Evolutionary conservation across 2,888 invertebrate genomes (phyloP).

Genomic region (Smittia aterrima): DNA sequence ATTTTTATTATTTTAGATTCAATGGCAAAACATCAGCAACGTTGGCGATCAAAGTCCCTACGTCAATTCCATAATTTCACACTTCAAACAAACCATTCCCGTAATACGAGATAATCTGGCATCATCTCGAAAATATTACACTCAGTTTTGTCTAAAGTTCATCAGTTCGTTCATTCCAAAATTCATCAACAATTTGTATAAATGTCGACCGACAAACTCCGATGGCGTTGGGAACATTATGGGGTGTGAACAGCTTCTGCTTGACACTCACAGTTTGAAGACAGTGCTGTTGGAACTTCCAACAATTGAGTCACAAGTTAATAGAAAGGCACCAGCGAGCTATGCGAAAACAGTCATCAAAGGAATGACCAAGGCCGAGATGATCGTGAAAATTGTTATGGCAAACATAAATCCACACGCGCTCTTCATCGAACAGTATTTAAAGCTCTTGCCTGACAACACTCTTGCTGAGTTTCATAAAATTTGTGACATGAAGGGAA

Average conservation of each 20-base stretch:
- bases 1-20: constrained; percentile 59
- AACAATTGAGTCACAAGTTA: constrained; percentile 84
- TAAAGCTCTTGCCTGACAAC: constrained; percentile 85
- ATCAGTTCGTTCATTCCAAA: constrained; percentile 94
- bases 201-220: constrained; percentile 83
- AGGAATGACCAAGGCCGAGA: constrained; percentile 97
- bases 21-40: constrained; percentile 88
- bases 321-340: constrained; percentile 84
- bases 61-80: constrained; percentile 83
- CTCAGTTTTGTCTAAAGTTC: constrained; percentile 95
- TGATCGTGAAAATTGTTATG: constrained; percentile 98
- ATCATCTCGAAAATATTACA: constrained; percentile 94
- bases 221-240: constrained; percentile 54
- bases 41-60: constrained; percentile 98
- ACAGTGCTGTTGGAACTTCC: constrained; percentile 93
- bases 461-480: constrained; percentile 89
- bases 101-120: constrained; percentile 84
- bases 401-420: constrained; percentile 79
- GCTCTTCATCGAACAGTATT: constrained; percentile 84
- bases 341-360: constrained; percentile 70
- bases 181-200: constrained; percentile 85
- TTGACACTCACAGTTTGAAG: constrained; percentile 93
- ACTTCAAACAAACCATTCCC: constrained; percentile 83
- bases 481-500: constrained; percentile 91
- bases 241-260: constrained; percentile 90